Evolutionary conservation across 1,140 invertebrate species (phyloP).

Genomic region (Magallana ariakensis): DNA sequence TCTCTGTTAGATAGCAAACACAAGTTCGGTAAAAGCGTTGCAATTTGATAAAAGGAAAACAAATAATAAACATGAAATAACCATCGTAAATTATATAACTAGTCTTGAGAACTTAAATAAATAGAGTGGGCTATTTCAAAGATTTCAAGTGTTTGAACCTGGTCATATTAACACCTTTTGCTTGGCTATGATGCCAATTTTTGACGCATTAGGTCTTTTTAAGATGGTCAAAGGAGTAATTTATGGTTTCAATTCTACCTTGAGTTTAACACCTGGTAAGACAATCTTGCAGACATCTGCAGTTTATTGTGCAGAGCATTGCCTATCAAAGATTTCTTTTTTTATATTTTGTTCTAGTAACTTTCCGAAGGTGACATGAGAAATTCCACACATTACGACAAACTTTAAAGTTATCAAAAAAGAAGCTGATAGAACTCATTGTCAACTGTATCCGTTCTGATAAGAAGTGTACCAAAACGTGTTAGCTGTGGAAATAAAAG

Average conservation of each 20-base stretch:
- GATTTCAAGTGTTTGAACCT: constrained; percentile 26
- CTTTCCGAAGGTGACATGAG: neutral
- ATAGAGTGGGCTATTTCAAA: constrained; percentile 27
- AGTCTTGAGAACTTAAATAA: constrained; percentile 8
- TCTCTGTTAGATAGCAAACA: too few species aligned
- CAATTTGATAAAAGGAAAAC: constrained; percentile 20
- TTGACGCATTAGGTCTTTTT: constrained; percentile 34
- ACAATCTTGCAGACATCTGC: neutral
- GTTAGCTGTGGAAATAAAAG: too few species aligned
- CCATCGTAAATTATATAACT: constrained; percentile 15
- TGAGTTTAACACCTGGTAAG: neutral
- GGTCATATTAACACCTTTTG: constrained; percentile 31
- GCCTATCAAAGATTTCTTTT: constrained; percentile 2
- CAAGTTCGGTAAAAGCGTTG: neutral
- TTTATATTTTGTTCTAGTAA: neutral
- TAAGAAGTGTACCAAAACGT: too few species aligned
- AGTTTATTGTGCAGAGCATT: neutral
- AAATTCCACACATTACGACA: neutral
- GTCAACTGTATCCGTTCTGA: too few species aligned
- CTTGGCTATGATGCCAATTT: constrained; percentile 33
- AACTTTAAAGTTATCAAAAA: neutral
- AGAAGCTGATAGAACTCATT: too few species aligned
- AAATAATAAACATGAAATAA: constrained; percentile 36
- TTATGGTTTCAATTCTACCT: neutral
- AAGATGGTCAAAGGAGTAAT: constrained; percentile 27